Base-by-base conservation (phyloP, 2,888 invertebrate genomes). In the Erebia ligea region DNA sequence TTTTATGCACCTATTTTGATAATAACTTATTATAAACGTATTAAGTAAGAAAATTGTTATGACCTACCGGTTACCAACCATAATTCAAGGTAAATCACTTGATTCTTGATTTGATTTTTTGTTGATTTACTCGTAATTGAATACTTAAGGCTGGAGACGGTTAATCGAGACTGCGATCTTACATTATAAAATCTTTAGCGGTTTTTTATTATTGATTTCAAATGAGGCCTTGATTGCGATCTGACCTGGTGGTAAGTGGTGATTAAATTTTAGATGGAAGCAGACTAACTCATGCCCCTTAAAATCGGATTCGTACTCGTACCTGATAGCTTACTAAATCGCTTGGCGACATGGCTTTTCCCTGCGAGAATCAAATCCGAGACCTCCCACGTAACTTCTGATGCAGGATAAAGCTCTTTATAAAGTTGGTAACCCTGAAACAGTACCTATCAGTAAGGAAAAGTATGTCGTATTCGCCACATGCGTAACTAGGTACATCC, bases 401-500 rank as follows among this genome's bases (percentile, higher is more conserved):
- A 52, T n/a, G 10, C n/a, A n/a, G n/a, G 0, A 5, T 52, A n/a
- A 9, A 17, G 2, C 9, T 54, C 19, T 19, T 10, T 10, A 54
- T 17, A 54, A 34, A 54, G 11, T 54, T 19, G 10, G 10, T 19
- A 10, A 54, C 8, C 10, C 54, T 54, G 19, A 54, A 54, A 54
- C 2, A 19, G 15, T n/a, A 45, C 45, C 10, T 45, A 50, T 52
- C 52, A 17, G 17, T 9, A 17, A n/a, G 52, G 52, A 52, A 52
- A 52, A 52, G 52, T 52, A 56, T 56, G 13, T 4, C 17, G n/a
- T n/a, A 11, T 3, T 63, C 21, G 19, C 61, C 67, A n/a, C 57
- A 70, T 57, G 21, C 25, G 56, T 54, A 17, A 34, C 45, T 45
- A 63, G 19, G 48, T 63, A 25, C 21, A 63, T 50, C 34, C 9